Conservation (phyloP, 2,888 invertebrate species). For the Pharmacophagus antenor region DNA sequence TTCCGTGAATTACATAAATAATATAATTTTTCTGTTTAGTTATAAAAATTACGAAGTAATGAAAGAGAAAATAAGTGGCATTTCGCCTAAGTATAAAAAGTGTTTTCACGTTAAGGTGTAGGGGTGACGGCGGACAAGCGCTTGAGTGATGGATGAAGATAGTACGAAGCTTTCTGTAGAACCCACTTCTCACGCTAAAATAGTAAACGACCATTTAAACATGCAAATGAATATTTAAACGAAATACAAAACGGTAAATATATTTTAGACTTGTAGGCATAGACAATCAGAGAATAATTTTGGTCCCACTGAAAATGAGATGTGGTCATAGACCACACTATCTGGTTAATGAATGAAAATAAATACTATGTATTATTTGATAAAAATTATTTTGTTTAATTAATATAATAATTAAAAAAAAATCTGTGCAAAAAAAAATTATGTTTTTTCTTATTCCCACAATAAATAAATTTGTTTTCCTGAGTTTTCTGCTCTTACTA, state of each 20-base stretch:
- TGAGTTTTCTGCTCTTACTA: too few species aligned
- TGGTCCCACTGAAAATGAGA: too few species aligned
- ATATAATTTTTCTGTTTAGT: not conserved
- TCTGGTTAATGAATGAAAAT: too few species aligned
- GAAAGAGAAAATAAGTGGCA: conserved; percentile 31
- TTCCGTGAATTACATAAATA: not conserved
- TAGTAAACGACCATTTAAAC: conserved; percentile 34
- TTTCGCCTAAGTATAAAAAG: conserved; percentile 32
- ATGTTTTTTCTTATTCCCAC: too few species aligned
- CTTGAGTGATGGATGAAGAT: conserved; percentile 60
- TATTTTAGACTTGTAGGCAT: not conserved
- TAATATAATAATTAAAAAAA: too few species aligned
- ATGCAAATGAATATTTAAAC: conserved; percentile 36
- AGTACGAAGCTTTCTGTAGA: conserved; percentile 39
- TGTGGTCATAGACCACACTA: too few species aligned
- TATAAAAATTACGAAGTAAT: conserved; percentile 19
- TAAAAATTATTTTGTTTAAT: too few species aligned
- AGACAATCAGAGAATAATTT: too few species aligned
- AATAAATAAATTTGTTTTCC: too few species aligned
- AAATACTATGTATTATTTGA: too few species aligned
- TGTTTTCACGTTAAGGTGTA: conserved; percentile 37
- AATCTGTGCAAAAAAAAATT: too few species aligned
- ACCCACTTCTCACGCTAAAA: conserved; percentile 41
- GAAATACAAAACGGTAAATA: not conserved
- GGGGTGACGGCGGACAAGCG: conserved; percentile 40